Evolutionary conservation across 2,888 invertebrate genomes (phyloP), one percentile per base, ranked within the genome.

Genomic region (Mythimna pallens): DNA sequence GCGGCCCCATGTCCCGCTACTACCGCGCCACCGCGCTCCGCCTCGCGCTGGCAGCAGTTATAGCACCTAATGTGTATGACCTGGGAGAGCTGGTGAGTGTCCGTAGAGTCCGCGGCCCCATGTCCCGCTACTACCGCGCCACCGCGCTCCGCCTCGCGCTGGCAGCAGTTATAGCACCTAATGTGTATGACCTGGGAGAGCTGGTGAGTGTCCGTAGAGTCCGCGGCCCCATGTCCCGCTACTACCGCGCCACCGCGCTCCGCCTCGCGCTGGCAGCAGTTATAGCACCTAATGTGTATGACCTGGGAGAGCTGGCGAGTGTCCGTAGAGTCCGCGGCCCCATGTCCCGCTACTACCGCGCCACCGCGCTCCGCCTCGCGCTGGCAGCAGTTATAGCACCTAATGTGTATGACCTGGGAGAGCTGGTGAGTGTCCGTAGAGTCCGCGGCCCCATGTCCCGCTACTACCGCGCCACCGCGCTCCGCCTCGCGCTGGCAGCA

Each of bases 181-280:
- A 98, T 34, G 98, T 99, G 30, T 99, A 99, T 92, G 99, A 99
- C 92, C 97, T 99, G 86, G 99, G 99, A 0, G 99, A 99, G 93
- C 96, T 99, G 93, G 98, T 43, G 43, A 43, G 43, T 43, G 4
- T 36, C 36, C 36, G 36, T 36, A 36, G 36, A 36, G 36, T 36
- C 36, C 36, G 36, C 36, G 36, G 36, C 36, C 36, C 36, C 36
- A 36, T 36, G 36, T 36, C 36, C 36, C 25, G 36, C 36, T 36
- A 36, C 25, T 25, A 25, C 0, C 87, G 93, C 6, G 91, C 91
- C 17, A 85, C 85, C 87, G 99, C 99, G 0, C 98, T 99, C 90
- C 98, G 99, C 86, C 97, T 99, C 7, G 99, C 99, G 0, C 95
- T 99, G 10, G 99, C 99, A 0, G 99, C 99, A 0, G 97, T 99